Base-by-base conservation (phyloP, 2,888 invertebrate genomes). In the Blera fallax region DNA sequence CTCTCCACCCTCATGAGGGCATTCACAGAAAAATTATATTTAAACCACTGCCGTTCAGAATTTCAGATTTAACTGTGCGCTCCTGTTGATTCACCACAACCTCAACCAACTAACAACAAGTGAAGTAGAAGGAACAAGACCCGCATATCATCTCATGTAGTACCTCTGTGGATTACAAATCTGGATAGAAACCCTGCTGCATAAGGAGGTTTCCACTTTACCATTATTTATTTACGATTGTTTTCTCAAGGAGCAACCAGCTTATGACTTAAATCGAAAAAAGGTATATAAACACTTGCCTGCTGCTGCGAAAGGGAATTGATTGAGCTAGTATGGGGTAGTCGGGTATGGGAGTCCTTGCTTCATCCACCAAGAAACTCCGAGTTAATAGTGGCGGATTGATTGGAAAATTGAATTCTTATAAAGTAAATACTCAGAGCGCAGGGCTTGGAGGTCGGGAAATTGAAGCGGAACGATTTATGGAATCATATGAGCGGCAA, bases 321-420 rank as follows among this genome's bases (percentile, higher is more conserved):
- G 48, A 34, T 50, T 73, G 34, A 45, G 45, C 29, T 40, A 6
- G 34, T 6, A 16, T 4, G 16, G 16, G 6, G 27, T 4, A 21
- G 56, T 10, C 8, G 7, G 18, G n/a, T n/a, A n/a, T n/a, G 34
- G 32, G 29, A 24, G 21, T 34, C 65, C 24, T 48, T 16, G 21
- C 8, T 18, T 29, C 24, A 29, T 18, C 24, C 3, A 43, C 8
- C 52, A 50, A 14, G 37, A 7, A 8, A 52, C 29, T 43, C 27
- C 21, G 65, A 60, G 81, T 62, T 85, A 85, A 85, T 85, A 85
- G 85, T 65, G 76, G 76, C 85, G 85, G 81, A 85, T 85, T 87
- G 87, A 87, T 87, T 87, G 77, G 87, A 87, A 87, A 87, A 87
- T 87, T 87, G 82, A 87, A 87, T 87, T 82, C 82, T 87, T 78